Conservation (phyloP, 1,140 invertebrate species). For the Zaprionus lachaisei region DNA sequence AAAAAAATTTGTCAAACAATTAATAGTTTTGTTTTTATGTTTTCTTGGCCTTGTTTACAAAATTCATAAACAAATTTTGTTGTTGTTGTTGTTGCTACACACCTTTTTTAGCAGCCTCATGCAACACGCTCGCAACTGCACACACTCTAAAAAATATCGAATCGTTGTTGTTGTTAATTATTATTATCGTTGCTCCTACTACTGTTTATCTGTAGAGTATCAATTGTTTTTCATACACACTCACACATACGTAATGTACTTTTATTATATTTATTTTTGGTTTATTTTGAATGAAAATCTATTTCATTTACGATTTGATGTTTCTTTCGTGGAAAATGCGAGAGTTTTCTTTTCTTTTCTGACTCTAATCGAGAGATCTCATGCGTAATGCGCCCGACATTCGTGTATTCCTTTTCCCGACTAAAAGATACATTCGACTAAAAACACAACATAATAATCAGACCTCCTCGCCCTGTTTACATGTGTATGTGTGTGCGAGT, state of each 20-base stretch:
- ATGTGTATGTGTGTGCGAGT: conserved; percentile 15
- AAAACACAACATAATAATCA: conserved; percentile 77
- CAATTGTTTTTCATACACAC: conserved; percentile 18
- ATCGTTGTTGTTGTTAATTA: conserved; percentile 48
- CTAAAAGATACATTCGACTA: conserved; percentile 79
- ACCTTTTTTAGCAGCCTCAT: conserved; percentile 78
- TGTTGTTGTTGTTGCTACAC: conserved; percentile 45
- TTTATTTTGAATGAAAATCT: conserved; percentile 38
- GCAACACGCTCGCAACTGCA: conserved; percentile 65
- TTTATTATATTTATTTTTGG: conserved; percentile 22
- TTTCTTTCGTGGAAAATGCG: conserved; percentile 52
- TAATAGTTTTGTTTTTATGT: conserved; percentile 35
- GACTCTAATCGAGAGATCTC: conserved; percentile 52
- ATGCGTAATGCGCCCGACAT: conserved; percentile 71
- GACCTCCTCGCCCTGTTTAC: conserved; percentile 33
- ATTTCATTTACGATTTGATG: conserved; percentile 42
- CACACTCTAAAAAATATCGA: conserved; percentile 34
- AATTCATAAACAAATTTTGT: conserved; percentile 30
- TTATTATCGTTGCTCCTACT: conserved; percentile 24
- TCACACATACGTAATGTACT: conserved; percentile 9
- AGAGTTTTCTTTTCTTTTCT: conserved; percentile 46
- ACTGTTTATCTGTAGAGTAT: conserved; percentile 29
- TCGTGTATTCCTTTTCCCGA: conserved; percentile 79
- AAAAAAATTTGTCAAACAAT: conserved; percentile 41
- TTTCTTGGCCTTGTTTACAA: background rate